phyloP scores from a whole-genome alignment of 2,797 vertebrate species.

The Taenioides sp. region DNA sequence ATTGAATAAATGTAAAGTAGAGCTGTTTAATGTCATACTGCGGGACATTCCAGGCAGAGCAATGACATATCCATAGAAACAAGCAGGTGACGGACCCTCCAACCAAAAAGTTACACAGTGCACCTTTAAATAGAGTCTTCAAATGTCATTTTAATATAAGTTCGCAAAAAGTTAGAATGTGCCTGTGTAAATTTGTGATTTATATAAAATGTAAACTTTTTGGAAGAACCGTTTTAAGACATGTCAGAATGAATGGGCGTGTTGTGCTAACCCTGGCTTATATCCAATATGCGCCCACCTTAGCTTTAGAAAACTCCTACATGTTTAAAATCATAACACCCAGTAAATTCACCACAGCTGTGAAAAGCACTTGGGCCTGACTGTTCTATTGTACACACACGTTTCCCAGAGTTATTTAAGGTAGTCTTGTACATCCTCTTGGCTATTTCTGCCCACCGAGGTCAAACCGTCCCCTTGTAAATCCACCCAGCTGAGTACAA shows the following conservation, averaged over 20 bases:
- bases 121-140: no score
- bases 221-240: background rate
- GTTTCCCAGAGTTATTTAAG: conserved; percentile 37
- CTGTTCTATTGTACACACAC: conserved; percentile 19
- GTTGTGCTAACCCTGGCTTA: conserved; percentile 5
- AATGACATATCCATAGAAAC: no score
- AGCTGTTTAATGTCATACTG: no score
- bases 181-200: background rate
- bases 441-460: conserved; percentile 47
- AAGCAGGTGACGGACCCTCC: no score
- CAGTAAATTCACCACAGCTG: conserved; percentile 1
- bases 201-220: background rate
- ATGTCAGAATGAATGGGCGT: background rate
- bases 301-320: background rate
- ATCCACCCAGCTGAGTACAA: conserved; percentile 11
- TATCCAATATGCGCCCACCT: background rate
- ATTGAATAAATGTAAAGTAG: no score
- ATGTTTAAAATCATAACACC: background rate
- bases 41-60: no score
- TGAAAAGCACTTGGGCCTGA: background rate
- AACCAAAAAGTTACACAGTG: no score
- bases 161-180: background rate
- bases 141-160: no score
- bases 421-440: conserved; percentile 32
- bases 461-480: conserved; percentile 27